A percentile compares a stretch with the other conserved stretches of the same genome.
Evolutionary conservation across 2,113 vertebrate genomes (phyloP).

Genomic region (Desmodus rotundus): DNA sequence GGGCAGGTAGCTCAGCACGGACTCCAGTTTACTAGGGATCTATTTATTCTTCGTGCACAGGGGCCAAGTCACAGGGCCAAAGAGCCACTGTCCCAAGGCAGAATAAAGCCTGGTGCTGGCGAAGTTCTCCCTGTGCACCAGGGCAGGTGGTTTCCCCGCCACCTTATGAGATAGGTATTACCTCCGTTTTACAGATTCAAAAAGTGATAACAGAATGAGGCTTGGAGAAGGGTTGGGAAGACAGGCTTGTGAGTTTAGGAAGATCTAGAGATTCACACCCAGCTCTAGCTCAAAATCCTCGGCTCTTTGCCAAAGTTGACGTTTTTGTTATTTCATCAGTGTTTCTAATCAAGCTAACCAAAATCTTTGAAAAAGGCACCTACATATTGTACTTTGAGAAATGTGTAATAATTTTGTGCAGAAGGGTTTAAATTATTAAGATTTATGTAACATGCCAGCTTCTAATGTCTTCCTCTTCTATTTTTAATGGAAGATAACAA

Average conservation of each 20-base stretch:
- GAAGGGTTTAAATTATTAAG: not conserved
- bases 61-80: not conserved
- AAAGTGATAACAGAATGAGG: not conserved
- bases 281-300: not conserved
- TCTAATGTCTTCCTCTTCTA: not conserved
- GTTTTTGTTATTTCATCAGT: not conserved
- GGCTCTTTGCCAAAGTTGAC: not conserved
- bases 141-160: not conserved
- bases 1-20: not conserved
- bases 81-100: not conserved
- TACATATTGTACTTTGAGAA: not conserved
- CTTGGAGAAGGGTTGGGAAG: not conserved
- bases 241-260: not conserved
- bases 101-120: not conserved
- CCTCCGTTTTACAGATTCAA: not conserved
- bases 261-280: not conserved
- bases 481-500: not conserved
- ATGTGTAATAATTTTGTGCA: not conserved
- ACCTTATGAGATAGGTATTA: not conserved
- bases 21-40: not conserved
- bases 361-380: not conserved
- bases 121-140: not conserved
- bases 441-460: not conserved
- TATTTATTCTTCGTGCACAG: not conserved
- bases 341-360: not conserved